Evolutionary conservation across 2,888 invertebrate species (phyloP), one percentile per base, ranked within the genome.

Genomic region (Merodon equestris): DNA sequence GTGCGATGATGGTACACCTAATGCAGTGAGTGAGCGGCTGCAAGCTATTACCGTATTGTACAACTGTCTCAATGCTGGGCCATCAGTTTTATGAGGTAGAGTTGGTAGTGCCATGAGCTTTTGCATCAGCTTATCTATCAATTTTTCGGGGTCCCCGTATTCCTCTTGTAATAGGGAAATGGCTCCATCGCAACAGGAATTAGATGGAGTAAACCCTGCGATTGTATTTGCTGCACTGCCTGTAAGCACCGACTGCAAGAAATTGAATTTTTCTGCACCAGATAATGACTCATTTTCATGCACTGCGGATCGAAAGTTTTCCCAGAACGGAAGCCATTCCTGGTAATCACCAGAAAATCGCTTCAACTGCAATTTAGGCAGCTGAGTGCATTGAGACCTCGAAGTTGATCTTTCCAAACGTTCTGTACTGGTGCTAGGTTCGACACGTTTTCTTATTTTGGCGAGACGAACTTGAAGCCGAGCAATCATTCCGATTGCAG

Each of bases 201-300:
- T 17, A 9, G 67, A 34, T 1, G 64, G 51, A 7, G 72, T 72
- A 27, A 72, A 64, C 0, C 64, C 50, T n/a, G 57, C 36, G 38
- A 72, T 10, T 18, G 18, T 15, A 45, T 45, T 10, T 51, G 57
- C 1, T 51, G 57, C 7, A 18, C 2, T 51, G 2, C 57, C 57
- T 1, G 17, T 36, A 12, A 72, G n/a, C 14, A 44, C 51, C 3
- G 38, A 17, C 9, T 73, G 53, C 1, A 66, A 36, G 66, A 53
- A 73, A 10, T 66, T 27, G n/a, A 51, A 58, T 60, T 73, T 58
- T 45, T 73, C 73, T 10, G 47, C 34, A 1, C 38, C 47, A 10
- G 27, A 38, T 13, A 66, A 13, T n/a, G 57, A 27, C 14, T 15
- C 19, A 47, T 66, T 73, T 36, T 73, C 19, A 64, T 64, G 64